phyloP scores from a whole-genome alignment of 2,888 invertebrate genomes.

The Anodontia alba region DNA sequence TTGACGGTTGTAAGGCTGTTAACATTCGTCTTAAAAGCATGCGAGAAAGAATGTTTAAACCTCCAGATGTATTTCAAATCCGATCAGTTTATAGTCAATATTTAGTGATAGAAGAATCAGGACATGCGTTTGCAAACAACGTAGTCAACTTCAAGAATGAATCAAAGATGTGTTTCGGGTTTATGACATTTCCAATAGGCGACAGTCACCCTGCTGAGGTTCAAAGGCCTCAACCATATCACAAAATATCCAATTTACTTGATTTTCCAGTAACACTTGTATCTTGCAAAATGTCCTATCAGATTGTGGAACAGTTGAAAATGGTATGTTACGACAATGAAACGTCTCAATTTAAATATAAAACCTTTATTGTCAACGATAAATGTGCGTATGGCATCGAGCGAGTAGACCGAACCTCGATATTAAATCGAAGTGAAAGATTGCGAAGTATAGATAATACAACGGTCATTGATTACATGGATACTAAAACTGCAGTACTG shows the following conservation, averaged over 20 bases:
- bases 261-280: background rate
- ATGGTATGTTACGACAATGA: background rate
- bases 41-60: background rate
- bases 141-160: background rate
- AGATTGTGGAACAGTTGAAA: background rate
- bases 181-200: slow-evolving; percentile 5
- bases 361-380: background rate
- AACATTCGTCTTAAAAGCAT: background rate
- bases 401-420: no score
- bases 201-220: background rate
- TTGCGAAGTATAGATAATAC: no score
- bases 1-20: background rate
- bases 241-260: no score
- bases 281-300: background rate
- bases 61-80: background rate
- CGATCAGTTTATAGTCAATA: background rate
- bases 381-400: background rate
- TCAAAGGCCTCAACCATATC: background rate
- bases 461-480: no score
- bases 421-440: no score
- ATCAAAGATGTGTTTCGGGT: background rate
- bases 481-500: no score
- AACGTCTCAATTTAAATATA: background rate
- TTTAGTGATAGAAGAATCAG: background rate
- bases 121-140: background rate